These are phyloP conservation scores for Nomada fabriciana DNA, from an alignment of 2,888 invertebrate species.

Conservation along the genomic window DNA sequence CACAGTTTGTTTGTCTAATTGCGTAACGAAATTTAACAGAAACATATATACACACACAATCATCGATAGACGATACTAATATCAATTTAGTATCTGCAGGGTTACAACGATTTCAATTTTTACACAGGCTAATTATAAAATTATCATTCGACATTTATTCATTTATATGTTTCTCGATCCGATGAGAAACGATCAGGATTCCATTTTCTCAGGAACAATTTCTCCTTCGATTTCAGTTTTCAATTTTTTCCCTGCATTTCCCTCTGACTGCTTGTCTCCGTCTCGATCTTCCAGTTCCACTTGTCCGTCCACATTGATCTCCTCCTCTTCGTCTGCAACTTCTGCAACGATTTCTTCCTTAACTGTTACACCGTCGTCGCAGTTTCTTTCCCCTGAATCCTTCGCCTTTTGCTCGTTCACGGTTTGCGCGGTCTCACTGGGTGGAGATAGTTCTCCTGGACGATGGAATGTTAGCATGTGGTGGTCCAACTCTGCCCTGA, in stretches of 20 bases:
- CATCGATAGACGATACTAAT: background rate
- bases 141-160: background rate
- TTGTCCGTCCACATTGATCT: slow-evolving; percentile 72
- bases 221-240: slow-evolving; percentile 50
- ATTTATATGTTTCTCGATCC: background rate
- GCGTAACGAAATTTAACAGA: background rate
- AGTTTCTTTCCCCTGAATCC: slow-evolving; percentile 33
- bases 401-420: slow-evolving; percentile 35
- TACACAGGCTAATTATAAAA: background rate
- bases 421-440: slow-evolving; percentile 32
- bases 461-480: slow-evolving; percentile 85
- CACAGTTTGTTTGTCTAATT: background rate
- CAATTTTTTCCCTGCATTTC: slow-evolving; percentile 43
- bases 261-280: slow-evolving; percentile 36
- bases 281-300: slow-evolving; percentile 50
- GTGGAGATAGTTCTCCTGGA: slow-evolving; percentile 33
- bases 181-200: slow-evolving; percentile 53
- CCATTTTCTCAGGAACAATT: slow-evolving; percentile 13
- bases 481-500: slow-evolving; percentile 95
- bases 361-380: slow-evolving; percentile 64
- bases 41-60: background rate
- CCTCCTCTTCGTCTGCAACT: slow-evolving; percentile 61
- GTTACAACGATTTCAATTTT: background rate
- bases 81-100: background rate
- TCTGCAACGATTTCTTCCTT: slow-evolving; percentile 75